phyloP scores from a whole-genome alignment of 2,888 invertebrate species.

The Drosophila mayaguana region DNA sequence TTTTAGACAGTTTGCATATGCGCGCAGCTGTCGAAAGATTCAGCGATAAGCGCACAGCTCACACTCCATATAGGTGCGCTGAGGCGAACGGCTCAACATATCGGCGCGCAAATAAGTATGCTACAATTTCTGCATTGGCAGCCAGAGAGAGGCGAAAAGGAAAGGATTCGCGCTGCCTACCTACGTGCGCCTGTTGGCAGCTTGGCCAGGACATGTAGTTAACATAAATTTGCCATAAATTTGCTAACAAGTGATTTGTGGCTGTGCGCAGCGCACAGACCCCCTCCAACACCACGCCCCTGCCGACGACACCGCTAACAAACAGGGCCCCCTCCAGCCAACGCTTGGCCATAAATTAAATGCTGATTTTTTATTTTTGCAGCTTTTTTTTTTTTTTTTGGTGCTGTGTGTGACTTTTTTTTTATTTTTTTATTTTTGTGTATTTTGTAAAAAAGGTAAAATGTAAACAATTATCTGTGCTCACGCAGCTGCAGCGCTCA shows the following conservation, averaged over 20 bases:
- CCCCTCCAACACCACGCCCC: background rate
- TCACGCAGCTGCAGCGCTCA: conserved; percentile 61
- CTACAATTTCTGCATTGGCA: conserved; percentile 50
- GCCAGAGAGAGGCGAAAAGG: conserved; percentile 21
- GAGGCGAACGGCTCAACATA: conserved; percentile 33
- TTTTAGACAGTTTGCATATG: conserved; percentile 62
- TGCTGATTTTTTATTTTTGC: conserved; percentile 70
- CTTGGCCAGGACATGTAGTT: conserved; percentile 72
- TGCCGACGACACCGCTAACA: background rate
- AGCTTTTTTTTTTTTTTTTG: conserved; percentile 20
- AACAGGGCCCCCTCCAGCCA: background rate
- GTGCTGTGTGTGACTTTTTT: background rate
- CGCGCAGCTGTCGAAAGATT: conserved; percentile 66
- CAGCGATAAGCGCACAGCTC: conserved; percentile 39
- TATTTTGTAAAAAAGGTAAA: conserved; percentile 66
- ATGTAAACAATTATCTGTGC: conserved; percentile 81
- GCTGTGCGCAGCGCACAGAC: conserved; percentile 29
- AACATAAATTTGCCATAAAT: conserved; percentile 82
- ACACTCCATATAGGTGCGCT: background rate
- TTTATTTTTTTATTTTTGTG: conserved; percentile 21
- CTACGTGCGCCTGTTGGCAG: conserved; percentile 41
- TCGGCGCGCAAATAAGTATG: conserved; percentile 58
- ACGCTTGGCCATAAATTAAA: conserved; percentile 71
- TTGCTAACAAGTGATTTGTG: conserved; percentile 82
- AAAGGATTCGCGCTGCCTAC: conserved; percentile 38